phyloP scores from a whole-genome alignment of 2,797 vertebrate species.

The Diplodus sargus region DNA sequence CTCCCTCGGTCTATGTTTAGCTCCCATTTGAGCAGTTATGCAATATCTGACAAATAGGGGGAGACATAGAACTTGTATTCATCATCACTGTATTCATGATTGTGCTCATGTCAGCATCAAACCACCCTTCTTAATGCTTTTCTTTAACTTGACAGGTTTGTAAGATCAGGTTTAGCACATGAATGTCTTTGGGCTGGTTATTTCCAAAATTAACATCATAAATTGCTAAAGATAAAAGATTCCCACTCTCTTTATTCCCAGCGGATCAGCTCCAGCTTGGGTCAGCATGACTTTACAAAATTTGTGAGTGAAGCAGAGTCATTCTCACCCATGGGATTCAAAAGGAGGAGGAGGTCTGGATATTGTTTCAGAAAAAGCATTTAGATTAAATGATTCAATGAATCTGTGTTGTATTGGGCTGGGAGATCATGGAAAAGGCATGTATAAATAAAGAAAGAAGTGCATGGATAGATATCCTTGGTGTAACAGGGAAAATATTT shows the following conservation, averaged over 20 bases:
- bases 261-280: not conserved
- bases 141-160: not conserved
- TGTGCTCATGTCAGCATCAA: not conserved
- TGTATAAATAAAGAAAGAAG: not conserved
- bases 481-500: not conserved
- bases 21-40: not conserved
- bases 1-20: not conserved
- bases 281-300: constrained; percentile 7
- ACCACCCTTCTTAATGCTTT: not conserved
- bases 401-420: not conserved
- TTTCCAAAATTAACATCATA: not conserved
- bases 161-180: not conserved
- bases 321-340: not conserved
- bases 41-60: constrained; percentile 32
- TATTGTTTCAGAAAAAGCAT: not conserved
- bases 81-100: not conserved
- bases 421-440: not conserved
- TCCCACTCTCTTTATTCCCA: not conserved
- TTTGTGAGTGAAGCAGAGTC: not conserved
- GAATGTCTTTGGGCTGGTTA: not conserved
- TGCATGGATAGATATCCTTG: not conserved
- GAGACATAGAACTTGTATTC: constrained; percentile 33
- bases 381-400: too few relatives aligned
- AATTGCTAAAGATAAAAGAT: constrained; percentile 1
- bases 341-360: not conserved